Evolutionary conservation across 2,113 vertebrate genomes (phyloP), one percentile per base, ranked within the genome.

Genomic region (Coreoperca whiteheadi): DNA sequence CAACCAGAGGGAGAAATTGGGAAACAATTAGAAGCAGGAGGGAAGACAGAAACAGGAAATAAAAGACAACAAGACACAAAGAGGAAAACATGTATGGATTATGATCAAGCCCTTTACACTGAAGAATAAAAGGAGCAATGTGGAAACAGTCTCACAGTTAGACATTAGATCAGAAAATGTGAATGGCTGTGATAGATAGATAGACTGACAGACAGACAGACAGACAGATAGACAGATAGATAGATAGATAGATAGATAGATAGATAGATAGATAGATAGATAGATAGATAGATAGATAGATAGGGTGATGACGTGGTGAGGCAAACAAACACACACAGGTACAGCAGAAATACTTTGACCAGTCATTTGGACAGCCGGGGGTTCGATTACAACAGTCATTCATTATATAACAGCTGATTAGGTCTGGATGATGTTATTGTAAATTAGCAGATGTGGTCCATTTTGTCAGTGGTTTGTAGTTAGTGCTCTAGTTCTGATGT

Each of bases 291-390:
- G 60, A 82, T 34, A 80, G 68, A 74, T 20, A 84, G 79, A 79
- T 12, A 15, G 12, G 8, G 32, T 43, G 57, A 77, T 6, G 41
- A 51, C 8, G 20, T 74, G 69, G 69, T 69, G 59, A 77, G 23
- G 30, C 21, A 73, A 60, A 86, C 63, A 77, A 34, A 91, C 79
- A 87, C 53, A 82, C 48, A 92, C 64, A 88, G 10, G 34, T 37
- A 87, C 75, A 91, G 83, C 79, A 89, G 74, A 87, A 83, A 83
- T 37, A 78, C 68, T 79, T 64, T 83, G 84, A 93, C 68, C 88
- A 92, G 94, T 95, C 95, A 95, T 95, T 95, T 95, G 93, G 93
- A 95, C 95, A 95, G 95, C 94, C 93, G 82, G 92, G 88, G 88
- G 66, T 86, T 91, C 82, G 81, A 89, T 89, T 80, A 89, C 67